A percentile compares a stretch with the other conserved stretches of the same genome.
Conservation (phyloP, 2,113 vertebrate genomes). For the Hydrolagus affinis region DNA sequence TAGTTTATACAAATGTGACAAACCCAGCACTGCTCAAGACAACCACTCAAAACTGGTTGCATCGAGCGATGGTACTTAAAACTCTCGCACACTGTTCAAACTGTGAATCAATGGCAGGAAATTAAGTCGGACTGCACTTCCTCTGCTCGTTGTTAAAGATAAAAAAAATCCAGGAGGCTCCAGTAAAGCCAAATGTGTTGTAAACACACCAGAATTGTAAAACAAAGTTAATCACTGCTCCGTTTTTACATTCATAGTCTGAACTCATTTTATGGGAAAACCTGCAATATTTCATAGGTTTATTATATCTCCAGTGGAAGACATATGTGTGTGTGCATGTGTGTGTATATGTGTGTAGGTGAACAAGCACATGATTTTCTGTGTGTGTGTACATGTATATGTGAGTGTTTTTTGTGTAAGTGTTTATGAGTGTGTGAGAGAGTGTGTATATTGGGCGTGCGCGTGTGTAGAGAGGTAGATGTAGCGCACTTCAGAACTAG, state of each 20-base stretch:
- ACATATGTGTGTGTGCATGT: no score
- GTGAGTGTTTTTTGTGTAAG: no score
- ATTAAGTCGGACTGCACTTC: neutral
- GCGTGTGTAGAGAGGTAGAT: no score
- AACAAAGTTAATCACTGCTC: neutral
- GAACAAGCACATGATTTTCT: no score
- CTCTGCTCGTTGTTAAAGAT: conserved; percentile 2
- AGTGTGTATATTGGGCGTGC: no score
- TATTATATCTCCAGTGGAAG: neutral
- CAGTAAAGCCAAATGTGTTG: neutral
- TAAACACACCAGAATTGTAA: neutral
- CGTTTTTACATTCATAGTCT: neutral
- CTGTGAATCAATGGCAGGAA: conserved; percentile 22
- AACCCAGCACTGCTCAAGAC: neutral
- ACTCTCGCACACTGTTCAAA: neutral
- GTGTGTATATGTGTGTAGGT: no score
- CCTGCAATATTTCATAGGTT: neutral
- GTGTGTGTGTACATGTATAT: no score
- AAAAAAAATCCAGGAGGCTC: neutral
- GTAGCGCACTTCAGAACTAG: no score
- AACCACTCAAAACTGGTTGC: conserved; percentile 19
- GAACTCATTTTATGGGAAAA: neutral
- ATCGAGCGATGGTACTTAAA: neutral
- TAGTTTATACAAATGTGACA: conserved; percentile 18
- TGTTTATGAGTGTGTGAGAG: no score